These are phyloP conservation scores for Habropoda laboriosa DNA, from an alignment of 1,140 invertebrate species.

Conservation along the genomic window DNA sequence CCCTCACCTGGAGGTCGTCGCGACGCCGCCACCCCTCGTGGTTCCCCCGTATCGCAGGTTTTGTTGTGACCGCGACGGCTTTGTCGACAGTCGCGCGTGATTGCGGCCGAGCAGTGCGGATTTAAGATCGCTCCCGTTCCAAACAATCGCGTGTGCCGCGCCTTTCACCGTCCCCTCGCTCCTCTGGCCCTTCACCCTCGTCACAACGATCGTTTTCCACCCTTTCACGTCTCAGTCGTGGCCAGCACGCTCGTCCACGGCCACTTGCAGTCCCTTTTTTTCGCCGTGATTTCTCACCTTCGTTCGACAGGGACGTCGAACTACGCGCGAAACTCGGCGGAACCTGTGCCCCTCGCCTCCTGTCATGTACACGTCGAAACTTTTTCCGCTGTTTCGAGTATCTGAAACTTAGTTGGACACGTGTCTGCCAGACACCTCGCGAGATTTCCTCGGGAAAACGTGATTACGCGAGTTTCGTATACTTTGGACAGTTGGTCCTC, in stretches of 20 bases:
- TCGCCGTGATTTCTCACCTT: no score
- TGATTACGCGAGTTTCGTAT: neutral
- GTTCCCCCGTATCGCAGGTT: slow-evolving; percentile 29
- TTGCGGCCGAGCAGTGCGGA: slow-evolving; percentile 37
- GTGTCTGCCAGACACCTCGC: neutral
- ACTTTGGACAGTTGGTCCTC: neutral
- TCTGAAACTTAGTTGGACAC: neutral
- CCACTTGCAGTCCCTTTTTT: neutral
- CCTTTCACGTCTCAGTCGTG: neutral
- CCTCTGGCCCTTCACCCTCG: neutral
- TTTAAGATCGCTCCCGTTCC: slow-evolving; percentile 36
- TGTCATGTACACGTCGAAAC: no score
- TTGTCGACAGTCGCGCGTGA: slow-evolving; percentile 63
- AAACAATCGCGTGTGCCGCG: slow-evolving; percentile 34
- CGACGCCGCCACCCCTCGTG: slow-evolving; percentile 58
- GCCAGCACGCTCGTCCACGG: slow-evolving; percentile 14
- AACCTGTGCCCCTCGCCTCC: no score
- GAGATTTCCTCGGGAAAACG: neutral
- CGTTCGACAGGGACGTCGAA: neutral
- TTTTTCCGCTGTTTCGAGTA: no score
- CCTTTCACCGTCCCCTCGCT: slow-evolving; percentile 7
- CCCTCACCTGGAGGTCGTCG: slow-evolving; percentile 4
- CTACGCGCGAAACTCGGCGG: neutral
- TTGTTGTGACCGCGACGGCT: slow-evolving; percentile 64
- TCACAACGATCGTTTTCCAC: neutral